phyloP scores from a whole-genome alignment of 2,797 vertebrate species.

The Apodemus agrarius region DNA sequence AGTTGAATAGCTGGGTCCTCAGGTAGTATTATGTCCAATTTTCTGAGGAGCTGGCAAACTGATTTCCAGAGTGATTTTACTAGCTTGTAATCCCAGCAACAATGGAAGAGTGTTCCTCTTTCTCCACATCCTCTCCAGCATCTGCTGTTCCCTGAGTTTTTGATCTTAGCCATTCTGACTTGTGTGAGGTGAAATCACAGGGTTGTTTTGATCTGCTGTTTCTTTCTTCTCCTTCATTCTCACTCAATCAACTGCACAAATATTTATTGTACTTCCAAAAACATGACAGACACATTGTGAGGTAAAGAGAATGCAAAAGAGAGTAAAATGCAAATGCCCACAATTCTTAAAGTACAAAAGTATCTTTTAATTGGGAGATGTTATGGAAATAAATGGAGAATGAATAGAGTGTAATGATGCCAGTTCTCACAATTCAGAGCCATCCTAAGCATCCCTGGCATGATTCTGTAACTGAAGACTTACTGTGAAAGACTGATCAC shows the following conservation, averaged over 20 bases:
- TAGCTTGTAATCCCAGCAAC: no score
- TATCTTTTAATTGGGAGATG: slow-evolving; percentile 12
- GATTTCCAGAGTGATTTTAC: no score
- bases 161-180: no score
- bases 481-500: not conserved
- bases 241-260: not conserved
- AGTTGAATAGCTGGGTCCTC: no score
- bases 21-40: no score
- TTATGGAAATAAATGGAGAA: slow-evolving; percentile 12
- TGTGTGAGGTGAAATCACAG: no score
- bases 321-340: not conserved
- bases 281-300: not conserved
- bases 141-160: no score
- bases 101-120: no score
- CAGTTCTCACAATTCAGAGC: not conserved
- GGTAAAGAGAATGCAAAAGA: not conserved
- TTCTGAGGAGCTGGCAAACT: no score
- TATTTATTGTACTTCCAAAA: slow-evolving; percentile 1
- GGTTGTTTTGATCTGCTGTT: not conserved
- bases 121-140: no score
- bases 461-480: not conserved
- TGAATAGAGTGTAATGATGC: not conserved
- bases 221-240: not conserved
- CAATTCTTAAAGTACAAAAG: slow-evolving; percentile 14
- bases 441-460: not conserved